These are phyloP conservation scores for Epinephelus awoara DNA, from an alignment of 2,797 vertebrate genomes.

Conservation along the genomic window DNA sequence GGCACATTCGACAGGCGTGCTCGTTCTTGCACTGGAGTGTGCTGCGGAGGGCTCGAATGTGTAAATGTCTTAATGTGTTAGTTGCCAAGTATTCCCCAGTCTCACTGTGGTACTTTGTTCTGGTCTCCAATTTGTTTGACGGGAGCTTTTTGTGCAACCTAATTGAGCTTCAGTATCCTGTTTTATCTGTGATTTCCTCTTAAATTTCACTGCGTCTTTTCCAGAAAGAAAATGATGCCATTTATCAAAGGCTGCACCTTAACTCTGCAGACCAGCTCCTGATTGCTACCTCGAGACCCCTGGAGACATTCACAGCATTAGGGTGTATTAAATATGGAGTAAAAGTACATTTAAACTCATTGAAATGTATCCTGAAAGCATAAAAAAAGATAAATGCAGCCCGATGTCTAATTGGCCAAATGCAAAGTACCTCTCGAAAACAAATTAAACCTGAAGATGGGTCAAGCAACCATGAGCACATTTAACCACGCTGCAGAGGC, in stretches of 20 bases:
- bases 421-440: conserved; percentile 56
- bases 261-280: conserved; percentile 8
- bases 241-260: conserved; percentile 22
- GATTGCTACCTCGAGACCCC: background rate
- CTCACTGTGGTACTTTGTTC: conserved; percentile 2
- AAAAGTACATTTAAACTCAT: conserved; percentile 41
- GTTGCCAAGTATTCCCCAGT: conserved; percentile 2
- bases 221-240: background rate
- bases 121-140: background rate
- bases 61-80: conserved; percentile 15
- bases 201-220: background rate
- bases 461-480: conserved; percentile 67
- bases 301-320: background rate
- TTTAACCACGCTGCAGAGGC: conserved; percentile 64
- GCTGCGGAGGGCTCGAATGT: conserved; percentile 18
- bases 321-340: conserved; percentile 42
- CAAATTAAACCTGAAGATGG: conserved; percentile 69
- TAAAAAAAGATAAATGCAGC: conserved; percentile 54
- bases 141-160: background rate
- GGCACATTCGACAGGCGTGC: conserved; percentile 12
- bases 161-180: background rate
- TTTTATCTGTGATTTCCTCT: background rate
- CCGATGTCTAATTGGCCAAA: conserved; percentile 58
- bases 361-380: conserved; percentile 47
- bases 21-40: conserved; percentile 15